These are phyloP conservation scores for Aproaerema taeniolella DNA, from an alignment of 2,888 invertebrate species.

Conservation along the genomic window DNA sequence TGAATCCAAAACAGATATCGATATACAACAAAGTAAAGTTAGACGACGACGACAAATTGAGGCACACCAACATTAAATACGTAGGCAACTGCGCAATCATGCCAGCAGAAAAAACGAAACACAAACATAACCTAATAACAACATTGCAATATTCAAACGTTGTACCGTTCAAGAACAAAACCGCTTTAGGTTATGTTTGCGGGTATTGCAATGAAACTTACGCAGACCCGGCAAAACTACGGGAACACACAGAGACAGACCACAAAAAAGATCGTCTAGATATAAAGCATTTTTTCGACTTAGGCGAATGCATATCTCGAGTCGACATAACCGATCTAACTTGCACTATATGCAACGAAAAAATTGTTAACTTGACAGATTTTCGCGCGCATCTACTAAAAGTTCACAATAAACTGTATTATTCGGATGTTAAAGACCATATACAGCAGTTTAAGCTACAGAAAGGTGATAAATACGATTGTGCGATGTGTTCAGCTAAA, in stretches of 20 bases:
- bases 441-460: slow-evolving; percentile 54
- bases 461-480: slow-evolving; percentile 53
- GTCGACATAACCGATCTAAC: slow-evolving; percentile 40
- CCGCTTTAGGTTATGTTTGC: slow-evolving; percentile 32
- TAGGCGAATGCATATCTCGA: slow-evolving; percentile 46
- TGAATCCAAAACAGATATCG: too few species aligned
- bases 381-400: slow-evolving; percentile 49
- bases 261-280: slow-evolving; percentile 41
- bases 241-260: slow-evolving; percentile 31
- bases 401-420: slow-evolving; percentile 35
- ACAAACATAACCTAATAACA: slow-evolving; percentile 45
- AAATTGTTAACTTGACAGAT: slow-evolving; percentile 30
- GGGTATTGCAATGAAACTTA: slow-evolving; percentile 47
- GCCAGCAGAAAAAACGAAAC: slow-evolving; percentile 45
- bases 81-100: too few species aligned
- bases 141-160: slow-evolving; percentile 53
- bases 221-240: slow-evolving; percentile 51
- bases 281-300: slow-evolving; percentile 41
- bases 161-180: slow-evolving; percentile 52
- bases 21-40: too few species aligned
- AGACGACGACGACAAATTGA: too few species aligned
- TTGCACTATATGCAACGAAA: slow-evolving; percentile 41
- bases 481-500: slow-evolving; percentile 48
- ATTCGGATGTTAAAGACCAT: slow-evolving; percentile 55
- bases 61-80: too few species aligned